Evolutionary conservation across 2,113 vertebrate genomes (phyloP).

Genomic region (Pelodiscus sinensis): DNA sequence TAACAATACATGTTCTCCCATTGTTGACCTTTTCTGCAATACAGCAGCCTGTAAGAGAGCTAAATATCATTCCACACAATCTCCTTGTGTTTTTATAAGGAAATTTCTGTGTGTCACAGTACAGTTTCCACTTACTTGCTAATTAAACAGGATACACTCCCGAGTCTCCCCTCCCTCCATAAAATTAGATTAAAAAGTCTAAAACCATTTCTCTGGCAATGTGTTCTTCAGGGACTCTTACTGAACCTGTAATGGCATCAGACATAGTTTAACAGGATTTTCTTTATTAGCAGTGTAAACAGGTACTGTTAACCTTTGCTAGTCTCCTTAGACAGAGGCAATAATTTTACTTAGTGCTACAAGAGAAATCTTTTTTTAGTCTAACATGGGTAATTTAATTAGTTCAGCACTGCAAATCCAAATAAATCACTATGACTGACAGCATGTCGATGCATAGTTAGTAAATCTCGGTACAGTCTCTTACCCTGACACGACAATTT

Average conservation of each 20-base stretch:
- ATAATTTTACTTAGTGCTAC: background rate
- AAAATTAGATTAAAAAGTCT: background rate
- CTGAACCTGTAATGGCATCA: background rate
- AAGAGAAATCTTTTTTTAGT: background rate
- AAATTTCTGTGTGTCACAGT: background rate
- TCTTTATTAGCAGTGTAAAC: constrained; percentile 33
- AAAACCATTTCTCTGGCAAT: background rate
- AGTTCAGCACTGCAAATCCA: background rate
- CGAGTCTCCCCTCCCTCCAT: background rate
- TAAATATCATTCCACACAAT: background rate
- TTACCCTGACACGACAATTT: rapidly evolving
- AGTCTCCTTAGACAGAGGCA: constrained; percentile 17
- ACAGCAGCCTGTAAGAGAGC: background rate
- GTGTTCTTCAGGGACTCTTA: background rate
- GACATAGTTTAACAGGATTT: constrained; percentile 39
- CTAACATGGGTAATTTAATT: background rate
- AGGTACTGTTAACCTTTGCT: constrained; percentile 32
- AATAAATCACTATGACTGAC: background rate
- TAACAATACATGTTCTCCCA: background rate
- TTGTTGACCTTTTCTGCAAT: background rate
- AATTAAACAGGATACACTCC: background rate
- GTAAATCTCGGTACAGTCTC: background rate
- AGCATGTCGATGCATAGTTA: background rate
- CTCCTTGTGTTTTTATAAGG: background rate
- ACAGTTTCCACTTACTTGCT: background rate